Conservation (phyloP, 2,888 invertebrate genomes). For the Drepanosiphum platanoidis region DNA sequence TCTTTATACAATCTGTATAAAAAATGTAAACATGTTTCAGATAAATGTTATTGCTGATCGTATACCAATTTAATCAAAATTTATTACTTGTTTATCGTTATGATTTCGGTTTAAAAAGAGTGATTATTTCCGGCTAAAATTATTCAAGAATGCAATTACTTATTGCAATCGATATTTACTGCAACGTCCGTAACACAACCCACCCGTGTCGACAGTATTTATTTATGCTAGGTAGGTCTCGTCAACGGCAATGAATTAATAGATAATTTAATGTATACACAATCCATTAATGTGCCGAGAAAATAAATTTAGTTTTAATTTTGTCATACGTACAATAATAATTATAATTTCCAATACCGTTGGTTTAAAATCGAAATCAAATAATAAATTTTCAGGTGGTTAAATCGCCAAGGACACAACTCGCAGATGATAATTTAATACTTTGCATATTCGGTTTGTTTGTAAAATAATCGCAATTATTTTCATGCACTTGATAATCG, state of each 20-base stretch:
- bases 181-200: slow-evolving; percentile 19
- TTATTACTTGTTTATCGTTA: slow-evolving; percentile 7
- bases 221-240: slow-evolving; percentile 50
- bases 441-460: slow-evolving; percentile 35
- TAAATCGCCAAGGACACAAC: slow-evolving; percentile 1
- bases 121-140: slow-evolving; percentile 38
- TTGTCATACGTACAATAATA: background rate
- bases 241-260: background rate
- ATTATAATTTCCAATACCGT: background rate
- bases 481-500: slow-evolving; percentile 34
- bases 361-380: background rate
- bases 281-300: background rate
- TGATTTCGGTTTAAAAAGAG: slow-evolving; percentile 4
- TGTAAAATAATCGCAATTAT: slow-evolving; percentile 49
- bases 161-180: slow-evolving; percentile 39
- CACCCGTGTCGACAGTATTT: slow-evolving; percentile 37
- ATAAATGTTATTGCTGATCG: background rate
- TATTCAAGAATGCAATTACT: slow-evolving; percentile 33
- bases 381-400: background rate
- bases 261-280: background rate
- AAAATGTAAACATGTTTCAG: background rate
- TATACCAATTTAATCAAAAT: slow-evolving; percentile 5
- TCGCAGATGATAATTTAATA: background rate
- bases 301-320: background rate
- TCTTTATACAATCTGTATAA: background rate